These are phyloP conservation scores for Neogobius melanostomus DNA, from an alignment of 2,113 vertebrate genomes.

Conservation along the genomic window DNA sequence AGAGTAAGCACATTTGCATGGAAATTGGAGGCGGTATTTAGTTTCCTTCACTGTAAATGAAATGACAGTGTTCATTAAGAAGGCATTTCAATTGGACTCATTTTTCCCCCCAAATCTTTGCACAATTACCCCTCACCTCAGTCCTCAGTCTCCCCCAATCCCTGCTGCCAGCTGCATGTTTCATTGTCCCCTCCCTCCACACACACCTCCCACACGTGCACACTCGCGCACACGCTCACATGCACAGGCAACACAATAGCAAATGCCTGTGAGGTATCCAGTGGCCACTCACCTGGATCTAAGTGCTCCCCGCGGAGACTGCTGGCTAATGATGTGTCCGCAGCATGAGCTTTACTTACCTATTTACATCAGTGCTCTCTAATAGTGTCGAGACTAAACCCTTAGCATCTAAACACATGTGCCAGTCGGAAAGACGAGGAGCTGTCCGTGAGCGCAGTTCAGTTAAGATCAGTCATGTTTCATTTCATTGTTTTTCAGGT, in stretches of 20 bases:
- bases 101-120: constrained; percentile 27
- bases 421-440: background rate
- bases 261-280: constrained; percentile 60
- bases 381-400: constrained; percentile 35
- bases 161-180: constrained; percentile 69
- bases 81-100: constrained; percentile 18
- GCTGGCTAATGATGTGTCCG: constrained; percentile 75
- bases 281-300: constrained; percentile 74
- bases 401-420: constrained; percentile 28
- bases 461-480: background rate
- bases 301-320: constrained; percentile 63
- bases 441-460: background rate
- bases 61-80: background rate
- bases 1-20: constrained; percentile 49
- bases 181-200: constrained; percentile 56
- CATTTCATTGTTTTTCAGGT: background rate
- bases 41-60: background rate
- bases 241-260: constrained; percentile 24
- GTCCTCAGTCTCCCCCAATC: constrained; percentile 54
- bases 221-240: constrained; percentile 11
- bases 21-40: background rate
- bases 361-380: constrained; percentile 69
- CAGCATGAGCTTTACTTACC: constrained; percentile 78
- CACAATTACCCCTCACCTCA: constrained; percentile 50
- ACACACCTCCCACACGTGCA: constrained; percentile 11